Evolutionary conservation across 2,797 vertebrate genomes (phyloP), one percentile per base, ranked within the genome.

Genomic region (Denticeps clupeoides): DNA sequence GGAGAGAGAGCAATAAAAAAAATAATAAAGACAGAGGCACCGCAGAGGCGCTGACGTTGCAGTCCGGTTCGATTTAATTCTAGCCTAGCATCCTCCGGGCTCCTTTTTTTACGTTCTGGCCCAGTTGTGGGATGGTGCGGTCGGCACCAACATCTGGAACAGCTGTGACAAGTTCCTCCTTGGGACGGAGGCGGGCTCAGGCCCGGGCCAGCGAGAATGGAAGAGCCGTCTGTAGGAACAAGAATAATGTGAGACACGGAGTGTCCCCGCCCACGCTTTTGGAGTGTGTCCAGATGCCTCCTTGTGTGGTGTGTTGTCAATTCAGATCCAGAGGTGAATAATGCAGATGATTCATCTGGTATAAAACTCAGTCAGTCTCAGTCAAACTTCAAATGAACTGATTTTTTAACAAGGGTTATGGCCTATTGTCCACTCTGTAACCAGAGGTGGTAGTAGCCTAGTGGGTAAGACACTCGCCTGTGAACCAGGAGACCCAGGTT

Each of bases 231-330:
- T 31, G 9, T 41, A 41, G 37, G 42, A 51, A 47, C 33, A 21
- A 47, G 37, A 47, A 41, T 47, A 47, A 32, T 42, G 13, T 16
- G 8, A 25, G 13, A 12, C 15, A 3, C 5, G 45, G 16, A 12
- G 15, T 22, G 4, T n/a, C 18, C 47, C 27, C 38, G 8, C 38
- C 38, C 38, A 5, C 18, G 26, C 10, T 11, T 11, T 21, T 50
- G 48, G 48, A 50, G 1, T 9, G 4, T 12, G 19, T 12, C 38
- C 48, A 31, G 12, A 16, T 18, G 27, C 11, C 26, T n/a, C 8
- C n/a, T 12, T 15, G 16, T 45, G 50, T 42, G 35, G 21, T 38
- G 18, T 48, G 53, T 49, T 28, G 31, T 55, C 33, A 10, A 10
- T 18, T 19, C 18, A 16, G 10, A 16, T 4, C 16, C 18, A 21